Evolutionary conservation across 2,888 invertebrate species (phyloP), one percentile per base, ranked within the genome.

Genomic region (Malachius bipustulatus): DNA sequence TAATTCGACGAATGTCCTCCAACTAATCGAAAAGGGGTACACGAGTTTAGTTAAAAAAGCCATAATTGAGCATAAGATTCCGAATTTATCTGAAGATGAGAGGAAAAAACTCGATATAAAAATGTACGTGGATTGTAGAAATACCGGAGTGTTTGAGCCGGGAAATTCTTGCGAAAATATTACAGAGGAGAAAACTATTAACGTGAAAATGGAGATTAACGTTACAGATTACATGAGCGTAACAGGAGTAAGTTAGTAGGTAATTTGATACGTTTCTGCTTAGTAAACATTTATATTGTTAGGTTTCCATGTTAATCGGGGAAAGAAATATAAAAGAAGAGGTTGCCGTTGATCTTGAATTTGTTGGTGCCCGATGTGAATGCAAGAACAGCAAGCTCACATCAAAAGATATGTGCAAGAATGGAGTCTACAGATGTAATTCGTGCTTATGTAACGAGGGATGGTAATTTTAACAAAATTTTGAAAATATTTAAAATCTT

Each of bases 1-100:
- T 26, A 82, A 91, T 64, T 89, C 90, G 16, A 77, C 80, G 0
- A 93, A 93, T 57, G 82, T 94, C 37, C 69, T 93, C 34, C 75
- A 84, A 41, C 67, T 93, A 33, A 80, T 94, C 30, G 74, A 77
- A 49, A 74, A 75, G 43, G 85, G 88, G 46, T 89, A 88, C 53
- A 72, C 74, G 44, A 82, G 85, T 41, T 89, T 89, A 52, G 72
- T 79, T 64, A 75, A 77, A 15, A 33, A 29, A 14, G 11, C 67
- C n/a, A 9, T 28, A 28, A n/a, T 19, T 19, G n/a, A 6, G 6
- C n/a, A 19, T 19, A 19, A 19, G 24, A n/a, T 8, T 19, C 24
- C 6, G n/a, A 19, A n/a, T n/a, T n/a, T n/a, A n/a, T n/a, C n/a
- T n/a, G n/a, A 6, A n/a, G 24, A 19, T 19, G 24, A 19, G 6